Evolutionary conservation across 2,888 invertebrate genomes (phyloP).

Genomic region (Eupithecia centaureata): DNA sequence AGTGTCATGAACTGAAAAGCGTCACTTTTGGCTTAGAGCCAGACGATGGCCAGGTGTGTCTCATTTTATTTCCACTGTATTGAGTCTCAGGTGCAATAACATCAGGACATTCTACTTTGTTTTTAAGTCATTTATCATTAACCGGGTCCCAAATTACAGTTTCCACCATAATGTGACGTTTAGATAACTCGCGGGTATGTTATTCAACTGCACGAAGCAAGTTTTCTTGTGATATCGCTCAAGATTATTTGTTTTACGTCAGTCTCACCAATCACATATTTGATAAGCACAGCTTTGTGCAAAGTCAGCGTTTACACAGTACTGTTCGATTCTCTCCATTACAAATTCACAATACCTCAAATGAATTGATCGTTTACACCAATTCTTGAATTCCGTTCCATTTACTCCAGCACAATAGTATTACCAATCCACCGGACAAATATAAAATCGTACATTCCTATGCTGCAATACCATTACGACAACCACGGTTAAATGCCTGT

Average conservation of each 20-base stretch:
- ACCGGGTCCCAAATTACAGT: neutral
- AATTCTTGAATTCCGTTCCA: conserved; percentile 22
- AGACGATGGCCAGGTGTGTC: conserved; percentile 20
- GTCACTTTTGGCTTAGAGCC: conserved; percentile 20
- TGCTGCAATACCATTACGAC: conserved; percentile 32
- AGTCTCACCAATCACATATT: neutral
- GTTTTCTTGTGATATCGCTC: neutral
- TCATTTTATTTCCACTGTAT: conserved; percentile 13
- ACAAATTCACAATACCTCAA: conserved; percentile 4
- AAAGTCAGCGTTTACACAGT: neutral
- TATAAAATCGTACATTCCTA: conserved; percentile 35
- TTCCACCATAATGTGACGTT: neutral
- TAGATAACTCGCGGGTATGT: neutral
- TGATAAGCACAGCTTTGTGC: neutral
- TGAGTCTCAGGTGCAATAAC: conserved; percentile 16
- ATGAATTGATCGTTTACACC: conserved; percentile 15
- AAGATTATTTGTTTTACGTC: neutral
- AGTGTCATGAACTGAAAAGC: neutral
- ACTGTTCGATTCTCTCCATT: neutral
- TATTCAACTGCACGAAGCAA: no score
- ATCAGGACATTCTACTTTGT: conserved; percentile 10
- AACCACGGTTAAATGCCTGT: conserved; percentile 21
- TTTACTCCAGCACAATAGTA: conserved; percentile 34
- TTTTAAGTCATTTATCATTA: neutral
- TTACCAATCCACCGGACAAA: conserved; percentile 41